Base-by-base conservation (phyloP, 2,888 invertebrate genomes). In the Oegoconia quadripuncta region DNA sequence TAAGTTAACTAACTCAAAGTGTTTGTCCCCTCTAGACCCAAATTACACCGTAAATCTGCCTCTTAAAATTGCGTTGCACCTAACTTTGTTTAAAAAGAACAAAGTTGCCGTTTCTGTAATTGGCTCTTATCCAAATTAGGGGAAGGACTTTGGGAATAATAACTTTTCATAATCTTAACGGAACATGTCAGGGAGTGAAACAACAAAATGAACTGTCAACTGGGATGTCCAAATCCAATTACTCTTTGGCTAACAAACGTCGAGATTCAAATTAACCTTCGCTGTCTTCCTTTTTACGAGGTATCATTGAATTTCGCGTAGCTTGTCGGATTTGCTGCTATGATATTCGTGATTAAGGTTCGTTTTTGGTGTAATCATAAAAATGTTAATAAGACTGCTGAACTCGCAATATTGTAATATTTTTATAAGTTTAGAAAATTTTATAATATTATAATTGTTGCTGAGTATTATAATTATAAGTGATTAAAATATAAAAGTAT, bases 131-230 rank as follows among this genome's bases (percentile, higher is more conserved):
- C 64, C 68, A 74, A 80, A 80, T 79, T 72, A 81, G 74, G 63
- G 51, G 52, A 59, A 59, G 62, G 48, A 28, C 28, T 70, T 65
- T 61, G 59, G 61, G 73, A 66, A 69, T 74, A 77, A 79, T 78
- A 81, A 80, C 74, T 80, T 80, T 78, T 80, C 75, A 81, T 77
- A 79, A 77, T 79, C 79, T 74, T 73, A 72, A 75, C 75, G 67
- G 76, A 72, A 75, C 74, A 79, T 75, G 74, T 78, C 76, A 74
- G 64, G 69, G 76, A 74, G 68, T 65, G 73, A 68, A 72, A 74
- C 77, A 79, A 74, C 78, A 67, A 77, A 83, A 83, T 83, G 78
- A 83, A 82, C 83, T 83, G 84, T 84, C 84, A 82, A 79, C 81
- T 66, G 69, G 69, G 74, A 80, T 72, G 74, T 74, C 75, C 76